These are phyloP conservation scores for Nomada ferruginata DNA, from an alignment of 2,888 invertebrate species.

Conservation along the genomic window DNA sequence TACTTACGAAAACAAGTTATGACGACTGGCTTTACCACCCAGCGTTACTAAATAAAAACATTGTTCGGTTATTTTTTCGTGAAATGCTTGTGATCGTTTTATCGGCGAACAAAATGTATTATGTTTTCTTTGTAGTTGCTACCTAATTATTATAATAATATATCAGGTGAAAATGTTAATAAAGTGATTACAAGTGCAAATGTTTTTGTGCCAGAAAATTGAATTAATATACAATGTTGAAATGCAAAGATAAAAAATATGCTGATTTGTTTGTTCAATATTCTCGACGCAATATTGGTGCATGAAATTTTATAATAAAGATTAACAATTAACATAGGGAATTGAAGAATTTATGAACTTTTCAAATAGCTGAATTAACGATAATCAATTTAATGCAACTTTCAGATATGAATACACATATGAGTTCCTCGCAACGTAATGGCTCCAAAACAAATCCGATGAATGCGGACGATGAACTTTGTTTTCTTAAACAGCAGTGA, in stretches of 20 bases:
- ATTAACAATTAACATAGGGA: no score
- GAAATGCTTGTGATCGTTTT: no score
- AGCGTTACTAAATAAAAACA: no score
- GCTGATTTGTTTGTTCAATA: not conserved
- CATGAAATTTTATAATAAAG: no score
- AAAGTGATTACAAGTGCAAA: no score
- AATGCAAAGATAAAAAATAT: not conserved
- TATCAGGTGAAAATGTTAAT: not conserved
- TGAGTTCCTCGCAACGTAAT: conserved; percentile 19
- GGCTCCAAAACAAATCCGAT: conserved; percentile 53
- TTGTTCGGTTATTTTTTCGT: no score
- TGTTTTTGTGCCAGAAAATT: not conserved
- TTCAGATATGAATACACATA: conserved; percentile 47
- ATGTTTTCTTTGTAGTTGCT: no score
- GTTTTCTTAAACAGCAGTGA: conserved; percentile 54
- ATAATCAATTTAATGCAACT: not conserved
- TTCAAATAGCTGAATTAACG: not conserved
- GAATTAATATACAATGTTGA: not conserved
- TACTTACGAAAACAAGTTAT: no score
- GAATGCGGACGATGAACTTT: conserved; percentile 64
- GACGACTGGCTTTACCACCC: no score
- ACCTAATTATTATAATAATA: not conserved
- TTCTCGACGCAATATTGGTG: not conserved
- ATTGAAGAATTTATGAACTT: no score
- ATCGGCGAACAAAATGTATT: no score